Percentiles rank a stretch among this genome's conserved stretches.
Conservation (phyloP, 1,140 invertebrate species). For the Campoletis sonorensis region DNA sequence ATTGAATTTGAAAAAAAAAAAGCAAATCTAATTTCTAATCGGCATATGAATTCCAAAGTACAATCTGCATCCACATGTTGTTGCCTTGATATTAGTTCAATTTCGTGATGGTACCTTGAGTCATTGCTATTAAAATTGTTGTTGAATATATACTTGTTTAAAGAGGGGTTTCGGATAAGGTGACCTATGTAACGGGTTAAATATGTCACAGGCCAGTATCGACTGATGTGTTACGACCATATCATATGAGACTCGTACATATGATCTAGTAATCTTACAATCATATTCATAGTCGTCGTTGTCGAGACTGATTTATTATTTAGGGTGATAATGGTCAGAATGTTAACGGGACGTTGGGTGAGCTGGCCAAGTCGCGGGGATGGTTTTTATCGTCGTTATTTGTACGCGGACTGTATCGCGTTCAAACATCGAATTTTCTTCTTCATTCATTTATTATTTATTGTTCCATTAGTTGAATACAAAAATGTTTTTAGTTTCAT, state of each 20-base stretch:
- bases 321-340: conserved; percentile 29
- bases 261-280: background rate
- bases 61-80: no score
- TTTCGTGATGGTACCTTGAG: background rate
- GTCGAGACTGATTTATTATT: conserved; percentile 21
- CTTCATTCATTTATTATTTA: no score
- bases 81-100: background rate
- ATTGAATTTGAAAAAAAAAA: no score
- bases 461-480: background rate
- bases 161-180: conserved; percentile 5
- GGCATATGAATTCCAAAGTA: no score
- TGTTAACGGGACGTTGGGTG: conserved; percentile 13
- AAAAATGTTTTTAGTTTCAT: background rate
- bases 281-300: conserved; percentile 23
- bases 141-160: background rate
- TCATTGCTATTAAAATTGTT: background rate
- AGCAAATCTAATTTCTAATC: no score
- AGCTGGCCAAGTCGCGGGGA: background rate
- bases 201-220: conserved; percentile 42
- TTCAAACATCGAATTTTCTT: no score
- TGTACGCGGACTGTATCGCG: background rate
- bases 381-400: conserved; percentile 10
- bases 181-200: conserved; percentile 40
- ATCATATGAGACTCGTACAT: background rate
- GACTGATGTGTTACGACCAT: conserved; percentile 38